Conservation (phyloP, 2,888 invertebrate species). For the Pyrrhia umbra region DNA sequence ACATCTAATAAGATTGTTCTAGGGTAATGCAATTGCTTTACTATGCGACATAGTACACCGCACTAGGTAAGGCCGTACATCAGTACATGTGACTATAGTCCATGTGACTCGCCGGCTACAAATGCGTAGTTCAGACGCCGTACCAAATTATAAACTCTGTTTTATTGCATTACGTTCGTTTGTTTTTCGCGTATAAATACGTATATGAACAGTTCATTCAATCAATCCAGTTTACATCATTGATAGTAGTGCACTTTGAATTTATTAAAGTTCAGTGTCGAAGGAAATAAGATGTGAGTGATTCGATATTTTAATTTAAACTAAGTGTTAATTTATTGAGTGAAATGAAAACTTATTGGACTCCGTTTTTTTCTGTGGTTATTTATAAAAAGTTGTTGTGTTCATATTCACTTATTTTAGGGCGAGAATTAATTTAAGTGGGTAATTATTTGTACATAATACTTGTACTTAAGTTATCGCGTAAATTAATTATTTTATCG, state of each 20-base stretch:
- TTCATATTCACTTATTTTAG: conserved; percentile 2
- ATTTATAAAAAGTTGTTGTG: background rate
- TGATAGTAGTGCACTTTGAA: conserved; percentile 58
- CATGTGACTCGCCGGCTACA: conserved; percentile 36
- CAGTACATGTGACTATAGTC: conserved; percentile 24
- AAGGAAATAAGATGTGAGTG: conserved; percentile 51
- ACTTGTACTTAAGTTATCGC: background rate
- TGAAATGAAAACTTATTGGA: conserved; percentile 29
- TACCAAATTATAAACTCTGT: conserved; percentile 47
- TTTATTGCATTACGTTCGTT: conserved; percentile 51
- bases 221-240: conserved; percentile 55
- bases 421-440: background rate
- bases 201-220: conserved; percentile 48
- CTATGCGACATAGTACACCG: conserved; percentile 24
- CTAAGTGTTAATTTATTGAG: conserved; percentile 47
- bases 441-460: conserved; percentile 9
- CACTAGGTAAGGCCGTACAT: conserved; percentile 23
- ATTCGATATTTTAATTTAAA: conserved; percentile 53
- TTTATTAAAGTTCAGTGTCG: conserved; percentile 48
- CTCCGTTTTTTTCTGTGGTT: conserved; percentile 16
- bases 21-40: conserved; percentile 20
- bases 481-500: conserved; percentile 21
- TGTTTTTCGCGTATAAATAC: conserved; percentile 55
- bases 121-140: conserved; percentile 48
- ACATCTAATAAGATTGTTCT: conserved; percentile 26